Evolutionary conservation across 2,888 invertebrate species (phyloP), one percentile per base, ranked within the genome.

Genomic region (Dynastes hyllus): DNA sequence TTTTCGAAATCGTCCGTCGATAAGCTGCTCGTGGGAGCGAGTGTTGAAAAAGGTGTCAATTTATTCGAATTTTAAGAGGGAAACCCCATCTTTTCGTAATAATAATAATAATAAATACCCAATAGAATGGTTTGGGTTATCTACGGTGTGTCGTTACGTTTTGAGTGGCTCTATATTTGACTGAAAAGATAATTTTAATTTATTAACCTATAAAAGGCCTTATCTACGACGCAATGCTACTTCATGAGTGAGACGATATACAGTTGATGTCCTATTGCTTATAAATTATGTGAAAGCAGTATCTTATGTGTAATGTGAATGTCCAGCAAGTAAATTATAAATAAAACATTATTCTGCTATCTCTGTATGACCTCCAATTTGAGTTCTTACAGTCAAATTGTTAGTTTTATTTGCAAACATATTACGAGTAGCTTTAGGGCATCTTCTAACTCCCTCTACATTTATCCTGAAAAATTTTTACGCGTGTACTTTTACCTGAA

Each of bases 141-240:
- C 67, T 69, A 50, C 45, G 13, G 45, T 50, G 50, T 45, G 27
- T 50, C 45, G 11, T 50, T 69, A 27, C 13, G 53, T 53, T 6
- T 53, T 53, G 16, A n/a, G n/a, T 53, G 53, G 29, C 45, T 45
- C 50, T 37, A 27, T 69, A 69, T 22, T 27, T 27, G 29, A 50
- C 45, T 27, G 29, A 16, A 50, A 50, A 69, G 67, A 69, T 69
- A 69, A 69, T 69, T 27, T 27, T 69, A 69, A 69, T 69, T 69
- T 69, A 69, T 69, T 53, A n/a, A 16, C 53, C n/a, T 53, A 16
- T 53, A 53, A 13, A 16, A 53, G 2, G n/a, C 16, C 13, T n/a
- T 51, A 51, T 51, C 51, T n/a, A 45, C 45, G 45, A 45, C 8
- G 53, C 13, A 53, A 53, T 53, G 53, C 53, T 53, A 53, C 53